Conservation (phyloP, 2,113 vertebrate species). For the Heloderma charlesbogerti region DNA sequence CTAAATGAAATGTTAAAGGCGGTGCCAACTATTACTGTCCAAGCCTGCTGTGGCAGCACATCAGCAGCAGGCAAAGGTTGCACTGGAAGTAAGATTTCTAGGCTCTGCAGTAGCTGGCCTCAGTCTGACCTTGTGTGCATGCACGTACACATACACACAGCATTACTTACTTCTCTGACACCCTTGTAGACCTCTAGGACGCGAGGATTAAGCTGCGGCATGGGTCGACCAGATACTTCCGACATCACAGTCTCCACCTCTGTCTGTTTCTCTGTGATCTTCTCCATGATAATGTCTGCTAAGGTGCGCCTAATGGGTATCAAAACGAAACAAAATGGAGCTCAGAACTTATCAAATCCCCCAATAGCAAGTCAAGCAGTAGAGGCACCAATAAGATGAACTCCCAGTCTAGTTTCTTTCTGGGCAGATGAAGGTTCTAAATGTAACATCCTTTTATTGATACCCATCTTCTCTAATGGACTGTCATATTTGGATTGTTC, state of each 20-base stretch:
- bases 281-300: constrained; percentile 97
- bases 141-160: background rate
- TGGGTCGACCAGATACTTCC: constrained; percentile 85
- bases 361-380: background rate
- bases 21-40: background rate
- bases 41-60: too few relatives aligned
- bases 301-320: constrained; percentile 83
- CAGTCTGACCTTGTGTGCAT: too few relatives aligned
- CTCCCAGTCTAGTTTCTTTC: background rate
- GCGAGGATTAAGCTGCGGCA: constrained; percentile 91
- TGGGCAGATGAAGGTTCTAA: background rate
- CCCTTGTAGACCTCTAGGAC: constrained; percentile 93
- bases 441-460: background rate
- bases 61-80: background rate
- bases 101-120: background rate
- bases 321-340: rapidly evolving
- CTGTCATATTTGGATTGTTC: background rate
- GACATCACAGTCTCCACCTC: constrained; percentile 94
- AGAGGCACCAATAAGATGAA: background rate
- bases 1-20: too few relatives aligned
- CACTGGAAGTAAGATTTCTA: background rate
- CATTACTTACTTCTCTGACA: constrained; percentile 85
- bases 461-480: background rate
- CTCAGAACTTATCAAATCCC: background rate
- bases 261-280: constrained; percentile 97